These are phyloP conservation scores for Lydus trimaculatus DNA, from an alignment of 2,888 invertebrate genomes.

Conservation along the genomic window DNA sequence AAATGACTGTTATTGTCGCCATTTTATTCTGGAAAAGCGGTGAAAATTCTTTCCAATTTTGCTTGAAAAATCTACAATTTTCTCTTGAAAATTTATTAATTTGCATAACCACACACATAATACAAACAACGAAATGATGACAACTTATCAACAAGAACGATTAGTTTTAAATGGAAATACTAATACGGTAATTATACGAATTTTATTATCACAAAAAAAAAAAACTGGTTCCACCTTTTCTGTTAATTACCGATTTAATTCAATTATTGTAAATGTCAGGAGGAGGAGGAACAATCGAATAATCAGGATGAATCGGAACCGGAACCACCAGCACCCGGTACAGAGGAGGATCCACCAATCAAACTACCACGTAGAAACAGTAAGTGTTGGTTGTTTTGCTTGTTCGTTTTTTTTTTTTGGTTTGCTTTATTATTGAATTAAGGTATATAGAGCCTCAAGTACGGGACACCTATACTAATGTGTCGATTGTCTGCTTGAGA, in stretches of 20 bases:
- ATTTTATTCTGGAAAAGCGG: slow-evolving; percentile 22
- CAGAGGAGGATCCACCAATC: slow-evolving; percentile 50
- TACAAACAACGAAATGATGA: slow-evolving; percentile 51
- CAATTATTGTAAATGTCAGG: neutral
- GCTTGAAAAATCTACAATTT: neutral
- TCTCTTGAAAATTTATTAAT: neutral
- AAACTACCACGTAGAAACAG: slow-evolving; percentile 50
- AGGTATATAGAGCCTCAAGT: slow-evolving; percentile 47
- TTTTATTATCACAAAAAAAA: neutral
- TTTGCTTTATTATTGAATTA: slow-evolving; percentile 21
- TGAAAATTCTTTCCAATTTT: neutral
- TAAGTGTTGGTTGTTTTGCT: slow-evolving; percentile 44
- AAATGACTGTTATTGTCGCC: slow-evolving; percentile 10
- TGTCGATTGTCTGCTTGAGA: slow-evolving; percentile 63
- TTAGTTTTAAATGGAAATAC: slow-evolving; percentile 43
- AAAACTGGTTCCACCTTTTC: too few relatives aligned
- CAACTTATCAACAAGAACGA: slow-evolving; percentile 55
- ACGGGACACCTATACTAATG: slow-evolving; percentile 59
- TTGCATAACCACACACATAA: neutral
- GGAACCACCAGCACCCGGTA: slow-evolving; percentile 57
- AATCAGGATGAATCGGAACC: slow-evolving; percentile 28
- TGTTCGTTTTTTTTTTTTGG: slow-evolving; percentile 25
- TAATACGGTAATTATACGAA: slow-evolving; percentile 28
- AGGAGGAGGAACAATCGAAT: neutral
- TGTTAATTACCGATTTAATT: too few relatives aligned